Evolutionary conservation across 2,113 vertebrate species (phyloP).

Genomic region (Laticauda colubrina): DNA sequence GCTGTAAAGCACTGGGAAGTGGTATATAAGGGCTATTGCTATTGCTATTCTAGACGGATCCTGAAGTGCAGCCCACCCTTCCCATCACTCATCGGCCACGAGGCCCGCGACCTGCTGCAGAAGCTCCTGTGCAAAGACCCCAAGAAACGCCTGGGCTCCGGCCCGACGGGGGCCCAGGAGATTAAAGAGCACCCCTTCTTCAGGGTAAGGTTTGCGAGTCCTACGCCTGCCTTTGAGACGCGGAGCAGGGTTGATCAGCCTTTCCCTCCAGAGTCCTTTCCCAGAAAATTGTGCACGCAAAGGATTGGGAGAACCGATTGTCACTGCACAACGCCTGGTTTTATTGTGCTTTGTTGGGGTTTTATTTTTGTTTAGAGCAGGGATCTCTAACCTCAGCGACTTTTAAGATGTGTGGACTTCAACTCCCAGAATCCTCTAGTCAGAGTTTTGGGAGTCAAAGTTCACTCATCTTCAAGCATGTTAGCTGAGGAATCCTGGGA

Average conservation of each 20-base stretch:
- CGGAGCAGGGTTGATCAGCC: too few species aligned
- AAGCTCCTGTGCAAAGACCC: slow-evolving; percentile 87
- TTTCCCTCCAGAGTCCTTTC: not conserved
- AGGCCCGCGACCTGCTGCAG: slow-evolving; percentile 84
- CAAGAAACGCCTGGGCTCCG: slow-evolving; percentile 83
- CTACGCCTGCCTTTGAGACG: too few species aligned
- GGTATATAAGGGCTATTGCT: too few species aligned
- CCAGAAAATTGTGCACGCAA: not conserved
- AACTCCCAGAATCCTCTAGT: not conserved
- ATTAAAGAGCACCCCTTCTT: slow-evolving; percentile 87
- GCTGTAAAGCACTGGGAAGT: too few species aligned
- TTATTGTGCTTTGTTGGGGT: not conserved
- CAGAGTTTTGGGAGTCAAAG: not conserved
- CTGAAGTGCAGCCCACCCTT: slow-evolving; percentile 87
- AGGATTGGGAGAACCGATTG: not conserved
- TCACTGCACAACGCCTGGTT: not conserved
- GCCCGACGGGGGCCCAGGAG: slow-evolving; percentile 80
- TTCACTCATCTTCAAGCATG: not conserved
- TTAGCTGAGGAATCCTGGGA: not conserved
- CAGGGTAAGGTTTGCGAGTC: slow-evolving; percentile 69
- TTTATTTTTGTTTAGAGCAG: not conserved
- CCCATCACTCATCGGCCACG: slow-evolving; percentile 78
- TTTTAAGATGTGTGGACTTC: not conserved
- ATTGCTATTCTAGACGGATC: slow-evolving; percentile 75
- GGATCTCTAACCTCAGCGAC: not conserved